phyloP scores from a whole-genome alignment of 2,113 vertebrate genomes.

The Anhinga anhinga region DNA sequence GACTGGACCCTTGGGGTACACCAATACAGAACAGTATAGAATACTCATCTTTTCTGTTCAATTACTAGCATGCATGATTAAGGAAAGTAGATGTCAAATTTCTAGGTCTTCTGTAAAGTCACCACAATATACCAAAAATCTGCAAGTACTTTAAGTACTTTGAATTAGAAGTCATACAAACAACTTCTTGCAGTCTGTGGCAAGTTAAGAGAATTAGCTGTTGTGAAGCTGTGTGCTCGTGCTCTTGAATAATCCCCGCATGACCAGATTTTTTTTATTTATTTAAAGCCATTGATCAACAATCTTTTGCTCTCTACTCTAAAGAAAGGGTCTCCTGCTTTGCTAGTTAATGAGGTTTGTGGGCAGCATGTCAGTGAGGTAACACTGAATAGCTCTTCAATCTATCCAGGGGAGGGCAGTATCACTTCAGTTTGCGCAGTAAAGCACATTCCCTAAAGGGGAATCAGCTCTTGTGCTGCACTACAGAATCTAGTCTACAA shows the following conservation, averaged over 20 bases:
- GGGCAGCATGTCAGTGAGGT: accelerated
- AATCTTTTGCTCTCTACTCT: not conserved
- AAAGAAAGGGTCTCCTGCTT: not conserved
- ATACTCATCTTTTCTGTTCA: not conserved
- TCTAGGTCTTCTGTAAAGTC: not conserved
- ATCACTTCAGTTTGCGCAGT: not conserved
- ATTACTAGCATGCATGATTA: not conserved
- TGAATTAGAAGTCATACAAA: not conserved
- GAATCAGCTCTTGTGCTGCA: not conserved
- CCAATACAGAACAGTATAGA: too few species aligned
- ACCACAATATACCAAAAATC: not conserved
- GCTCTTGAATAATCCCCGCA: not conserved
- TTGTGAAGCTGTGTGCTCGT: not conserved
- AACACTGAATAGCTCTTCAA: not conserved
- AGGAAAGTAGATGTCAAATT: not conserved
- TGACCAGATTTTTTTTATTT: not conserved
- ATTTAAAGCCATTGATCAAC: not conserved
- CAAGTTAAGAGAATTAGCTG: not conserved
- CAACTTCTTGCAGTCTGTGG: not conserved
- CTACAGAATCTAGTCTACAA: not conserved
- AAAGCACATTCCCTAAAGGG: not conserved
- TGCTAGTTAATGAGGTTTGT: not conserved
- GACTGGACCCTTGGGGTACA: too few species aligned
- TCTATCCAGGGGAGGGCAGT: not conserved
- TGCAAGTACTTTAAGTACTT: too few species aligned